Evolutionary conservation across 2,797 vertebrate genomes (phyloP).

Genomic region (Lutjanus campechanus): DNA sequence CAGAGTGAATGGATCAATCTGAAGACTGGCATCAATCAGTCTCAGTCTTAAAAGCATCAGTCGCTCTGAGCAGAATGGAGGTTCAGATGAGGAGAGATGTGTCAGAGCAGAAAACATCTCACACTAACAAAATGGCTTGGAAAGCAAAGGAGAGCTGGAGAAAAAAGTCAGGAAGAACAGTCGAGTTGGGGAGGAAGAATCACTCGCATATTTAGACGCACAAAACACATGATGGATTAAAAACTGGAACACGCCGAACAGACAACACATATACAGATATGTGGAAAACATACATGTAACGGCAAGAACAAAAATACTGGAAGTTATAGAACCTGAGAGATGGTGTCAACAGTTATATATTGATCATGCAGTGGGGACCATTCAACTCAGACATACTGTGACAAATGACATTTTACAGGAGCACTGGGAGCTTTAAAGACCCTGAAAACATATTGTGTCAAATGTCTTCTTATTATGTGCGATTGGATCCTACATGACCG

Average conservation of each 20-base stretch:
- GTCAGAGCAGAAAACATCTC: constrained; percentile 74
- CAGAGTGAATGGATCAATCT: constrained; percentile 65
- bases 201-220: constrained; percentile 35
- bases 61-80: constrained; percentile 69
- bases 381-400: constrained; percentile 42
- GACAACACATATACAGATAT: constrained; percentile 35
- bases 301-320: constrained; percentile 62
- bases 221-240: constrained; percentile 37
- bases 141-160: constrained; percentile 87
- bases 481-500: neutral
- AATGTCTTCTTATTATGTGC: neutral
- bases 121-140: constrained; percentile 87
- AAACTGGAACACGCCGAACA: constrained; percentile 26
- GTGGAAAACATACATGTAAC: constrained; percentile 45
- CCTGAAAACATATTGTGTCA: constrained; percentile 26
- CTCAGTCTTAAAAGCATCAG: constrained; percentile 62
- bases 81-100: constrained; percentile 77
- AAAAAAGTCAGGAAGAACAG: constrained; percentile 59
- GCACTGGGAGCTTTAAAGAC: constrained; percentile 1
- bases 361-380: constrained; percentile 64
- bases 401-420: constrained; percentile 29
- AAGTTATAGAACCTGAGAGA: constrained; percentile 72
- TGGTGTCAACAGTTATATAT: constrained; percentile 50
- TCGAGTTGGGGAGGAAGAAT: constrained; percentile 41
- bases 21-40: constrained; percentile 62